Percentiles rank a stretch among this genome's conserved stretches.
These are phyloP conservation scores for Petrosia ficiformis DNA, from an alignment of 37 sponge, comb jelly and placozoan species.

Conservation along the genomic window DNA sequence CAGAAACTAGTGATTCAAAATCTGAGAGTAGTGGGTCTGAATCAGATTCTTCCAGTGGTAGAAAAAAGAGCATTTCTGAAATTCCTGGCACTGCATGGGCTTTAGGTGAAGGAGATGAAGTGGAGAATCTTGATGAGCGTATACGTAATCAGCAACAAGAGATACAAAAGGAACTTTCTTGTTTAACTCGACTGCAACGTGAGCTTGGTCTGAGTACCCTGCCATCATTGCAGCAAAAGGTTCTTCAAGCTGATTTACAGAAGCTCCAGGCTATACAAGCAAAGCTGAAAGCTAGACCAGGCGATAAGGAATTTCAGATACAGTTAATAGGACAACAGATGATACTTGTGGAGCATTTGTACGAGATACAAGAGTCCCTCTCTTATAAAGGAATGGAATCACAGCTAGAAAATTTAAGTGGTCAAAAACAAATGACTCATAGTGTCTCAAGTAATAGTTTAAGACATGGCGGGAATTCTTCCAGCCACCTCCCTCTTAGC, in stretches of 20 bases:
- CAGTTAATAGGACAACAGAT: slow-evolving; percentile 66
- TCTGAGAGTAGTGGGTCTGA: slow-evolving; percentile 1
- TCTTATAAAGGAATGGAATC: background rate
- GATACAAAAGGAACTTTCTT: slow-evolving; percentile 53
- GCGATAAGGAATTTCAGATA: slow-evolving; percentile 30
- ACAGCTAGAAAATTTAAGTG: background rate
- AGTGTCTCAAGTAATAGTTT: background rate
- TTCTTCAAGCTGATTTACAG: slow-evolving; percentile 55
- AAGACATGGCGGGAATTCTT: background rate
- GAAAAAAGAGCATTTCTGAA: slow-evolving; percentile 19
- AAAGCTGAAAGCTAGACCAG: slow-evolving; percentile 28
- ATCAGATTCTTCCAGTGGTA: slow-evolving; percentile 30
- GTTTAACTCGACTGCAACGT: slow-evolving; percentile 46
- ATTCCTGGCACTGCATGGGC: slow-evolving; percentile 51
- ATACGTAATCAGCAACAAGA: slow-evolving; percentile 59
- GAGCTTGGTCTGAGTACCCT: slow-evolving; percentile 38
- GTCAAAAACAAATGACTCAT: background rate
- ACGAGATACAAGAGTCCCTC: slow-evolving; percentile 30
- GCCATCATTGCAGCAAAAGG: slow-evolving; percentile 41
- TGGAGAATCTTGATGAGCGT: slow-evolving; percentile 20
- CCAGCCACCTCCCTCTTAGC: background rate
- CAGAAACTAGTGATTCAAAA: slow-evolving; percentile 2
- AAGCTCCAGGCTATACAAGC: slow-evolving; percentile 57
- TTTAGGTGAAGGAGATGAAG: slow-evolving; percentile 30
- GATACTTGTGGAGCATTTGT: slow-evolving; percentile 61